A percentile compares a stretch with the other conserved stretches of the same genome.
Conservation (phyloP, 2,888 invertebrate species). For the Chymomyza amoena region DNA sequence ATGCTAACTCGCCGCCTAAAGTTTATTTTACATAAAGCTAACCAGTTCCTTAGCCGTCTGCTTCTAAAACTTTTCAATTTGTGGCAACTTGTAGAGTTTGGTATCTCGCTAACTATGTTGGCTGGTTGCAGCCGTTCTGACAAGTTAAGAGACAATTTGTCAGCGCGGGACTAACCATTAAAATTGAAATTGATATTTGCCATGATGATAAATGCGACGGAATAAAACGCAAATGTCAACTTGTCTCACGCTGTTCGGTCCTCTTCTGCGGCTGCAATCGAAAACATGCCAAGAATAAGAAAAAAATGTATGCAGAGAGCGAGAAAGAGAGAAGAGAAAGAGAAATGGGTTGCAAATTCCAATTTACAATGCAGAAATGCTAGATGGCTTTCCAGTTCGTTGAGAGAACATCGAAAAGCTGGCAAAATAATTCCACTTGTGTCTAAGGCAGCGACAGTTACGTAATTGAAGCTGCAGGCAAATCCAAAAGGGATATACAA, state of each 20-base stretch:
- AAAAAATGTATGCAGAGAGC: not conserved
- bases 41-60: too few species aligned
- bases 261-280: not conserved
- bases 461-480: not conserved
- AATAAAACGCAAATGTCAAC: conserved; percentile 5
- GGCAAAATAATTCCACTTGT: conserved; percentile 26
- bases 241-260: not conserved
- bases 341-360: conserved; percentile 17
- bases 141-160: conserved; percentile 37
- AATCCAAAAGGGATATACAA: too few species aligned
- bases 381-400: too few species aligned
- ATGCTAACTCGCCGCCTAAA: too few species aligned
- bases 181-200: conserved; percentile 53
- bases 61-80: not conserved
- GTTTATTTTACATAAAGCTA: too few species aligned
- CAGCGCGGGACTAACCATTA: conserved; percentile 18
- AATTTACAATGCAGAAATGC: not conserved
- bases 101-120: too few species aligned
- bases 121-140: not conserved
- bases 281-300: not conserved
- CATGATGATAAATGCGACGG: not conserved
- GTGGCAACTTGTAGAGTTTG: conserved; percentile 3
- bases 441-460: conserved; percentile 38
- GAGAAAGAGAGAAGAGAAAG: conserved; percentile 8
- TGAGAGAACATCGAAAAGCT: conserved; percentile 27